Evolutionary conservation across 2,888 invertebrate species (phyloP).

Genomic region (Orthosia incerta): DNA sequence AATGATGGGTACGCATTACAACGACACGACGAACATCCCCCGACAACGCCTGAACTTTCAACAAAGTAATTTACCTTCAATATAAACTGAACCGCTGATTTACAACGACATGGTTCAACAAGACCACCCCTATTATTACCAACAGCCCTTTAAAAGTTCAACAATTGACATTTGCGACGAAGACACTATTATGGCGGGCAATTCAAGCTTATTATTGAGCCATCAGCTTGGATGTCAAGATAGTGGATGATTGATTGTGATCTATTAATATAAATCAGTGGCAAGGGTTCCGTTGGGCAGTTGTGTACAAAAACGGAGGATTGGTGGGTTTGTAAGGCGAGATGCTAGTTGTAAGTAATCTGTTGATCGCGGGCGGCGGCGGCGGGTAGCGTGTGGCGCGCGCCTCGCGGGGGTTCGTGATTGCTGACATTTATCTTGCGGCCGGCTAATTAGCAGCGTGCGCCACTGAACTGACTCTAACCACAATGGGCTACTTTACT

Average conservation of each 20-base stretch:
- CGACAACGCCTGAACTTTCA: conserved; percentile 78
- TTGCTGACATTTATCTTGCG: conserved; percentile 88
- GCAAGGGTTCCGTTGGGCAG: conserved; percentile 55
- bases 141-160: conserved; percentile 85
- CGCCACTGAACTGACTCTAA: conserved; percentile 72
- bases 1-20: conserved; percentile 30
- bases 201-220: conserved; percentile 77
- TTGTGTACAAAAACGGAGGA: conserved; percentile 64
- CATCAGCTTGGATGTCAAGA: conserved; percentile 67
- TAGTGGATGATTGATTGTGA: conserved; percentile 69
- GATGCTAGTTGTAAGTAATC: conserved; percentile 75
- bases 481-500: conserved; percentile 69
- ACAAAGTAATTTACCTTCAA: conserved; percentile 80
- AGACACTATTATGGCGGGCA: conserved; percentile 80
- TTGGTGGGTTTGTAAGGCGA: conserved; percentile 64
- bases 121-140: conserved; percentile 79
- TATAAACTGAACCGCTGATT: conserved; percentile 80
- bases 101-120: conserved; percentile 84
- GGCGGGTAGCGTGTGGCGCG: conserved; percentile 70
- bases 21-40: conserved; percentile 36
- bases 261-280: conserved; percentile 68
- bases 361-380: conserved; percentile 60
- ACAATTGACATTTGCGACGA: conserved; percentile 85
- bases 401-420: conserved; percentile 80
- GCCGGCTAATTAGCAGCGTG: conserved; percentile 82